phyloP scores from a whole-genome alignment of 2,797 vertebrate genomes.

The Halcyon chelicuti region DNA sequence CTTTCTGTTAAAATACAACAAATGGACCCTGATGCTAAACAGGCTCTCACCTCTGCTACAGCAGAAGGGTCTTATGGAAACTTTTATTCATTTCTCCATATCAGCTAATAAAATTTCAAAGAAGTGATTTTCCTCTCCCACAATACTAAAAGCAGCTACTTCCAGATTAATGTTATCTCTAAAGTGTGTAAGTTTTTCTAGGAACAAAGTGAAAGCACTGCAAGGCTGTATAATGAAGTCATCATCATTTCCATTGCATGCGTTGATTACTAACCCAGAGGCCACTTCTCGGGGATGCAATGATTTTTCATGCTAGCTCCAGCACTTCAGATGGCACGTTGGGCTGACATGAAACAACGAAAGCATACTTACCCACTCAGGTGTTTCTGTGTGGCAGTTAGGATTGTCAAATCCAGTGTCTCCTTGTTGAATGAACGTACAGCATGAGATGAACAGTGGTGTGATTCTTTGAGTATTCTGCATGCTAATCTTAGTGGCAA shows the following conservation, averaged over 20 bases:
- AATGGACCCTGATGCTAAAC: not conserved
- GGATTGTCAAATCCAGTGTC: not conserved
- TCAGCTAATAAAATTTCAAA: not conserved
- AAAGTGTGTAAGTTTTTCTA: not conserved
- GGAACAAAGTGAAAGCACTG: not conserved
- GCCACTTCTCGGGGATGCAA: not conserved
- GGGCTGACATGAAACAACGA: conserved; percentile 17
- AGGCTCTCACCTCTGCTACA: not conserved
- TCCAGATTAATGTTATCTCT: not conserved
- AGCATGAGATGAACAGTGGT: not conserved
- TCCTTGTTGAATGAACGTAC: not conserved
- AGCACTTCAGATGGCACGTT: not conserved
- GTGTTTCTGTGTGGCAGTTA: not conserved
- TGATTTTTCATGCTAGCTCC: not conserved
- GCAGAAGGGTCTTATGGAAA: not conserved
- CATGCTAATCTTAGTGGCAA: not conserved
- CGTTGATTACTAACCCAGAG: conserved; percentile 13
- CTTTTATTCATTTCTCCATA: not conserved
- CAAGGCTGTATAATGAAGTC: conserved; percentile 1
- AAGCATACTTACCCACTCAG: not conserved
- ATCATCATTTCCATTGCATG: not conserved
- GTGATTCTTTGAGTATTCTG: not conserved
- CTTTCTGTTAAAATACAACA: not conserved
- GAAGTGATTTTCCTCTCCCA: not conserved
- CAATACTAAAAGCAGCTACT: not conserved